phyloP scores from a whole-genome alignment of 2,888 invertebrate species.

The Crocallis elinguaria region DNA sequence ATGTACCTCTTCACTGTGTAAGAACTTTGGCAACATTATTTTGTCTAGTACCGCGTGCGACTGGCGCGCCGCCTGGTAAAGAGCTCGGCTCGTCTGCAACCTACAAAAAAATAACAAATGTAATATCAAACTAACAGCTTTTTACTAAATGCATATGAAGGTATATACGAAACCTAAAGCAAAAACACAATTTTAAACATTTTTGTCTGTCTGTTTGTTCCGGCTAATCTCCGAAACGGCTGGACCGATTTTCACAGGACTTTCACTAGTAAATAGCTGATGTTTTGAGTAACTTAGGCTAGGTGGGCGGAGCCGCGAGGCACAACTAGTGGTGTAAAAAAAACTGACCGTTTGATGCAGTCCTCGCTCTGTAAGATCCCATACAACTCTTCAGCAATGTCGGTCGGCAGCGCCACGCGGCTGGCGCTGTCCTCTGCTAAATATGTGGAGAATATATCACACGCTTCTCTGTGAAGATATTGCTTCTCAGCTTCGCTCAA shows the following conservation, averaged over 20 bases:
- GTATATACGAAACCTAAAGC: no score
- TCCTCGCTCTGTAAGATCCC: constrained; percentile 84
- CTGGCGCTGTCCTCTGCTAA: constrained; percentile 79
- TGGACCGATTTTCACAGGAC: no score
- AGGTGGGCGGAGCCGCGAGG: no score
- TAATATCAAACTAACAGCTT: no score
- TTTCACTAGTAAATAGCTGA: no score
- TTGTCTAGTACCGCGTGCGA: constrained; percentile 90
- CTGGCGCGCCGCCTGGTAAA: constrained; percentile 92
- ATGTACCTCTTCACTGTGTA: constrained; percentile 93
- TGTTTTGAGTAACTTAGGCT: no score
- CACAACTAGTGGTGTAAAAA: no score
- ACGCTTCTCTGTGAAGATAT: constrained; percentile 87
- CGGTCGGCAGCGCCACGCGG: constrained; percentile 83
- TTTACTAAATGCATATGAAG: no score
- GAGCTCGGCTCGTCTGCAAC: constrained; percentile 89
- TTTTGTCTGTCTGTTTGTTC: no score
- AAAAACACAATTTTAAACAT: no score
- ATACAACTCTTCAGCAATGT: constrained; percentile 83
- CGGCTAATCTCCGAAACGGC: no score
- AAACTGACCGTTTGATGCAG: constrained; percentile 63
- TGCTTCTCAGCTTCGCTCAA: constrained; percentile 86
- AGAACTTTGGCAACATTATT: constrained; percentile 90
- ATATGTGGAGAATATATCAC: constrained; percentile 88
- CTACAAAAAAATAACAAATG: no score